A percentile compares a stretch with the other conserved stretches of the same genome.
Conservation (phyloP, 2,113 vertebrate species). For the Dicentrarchus labrax region DNA sequence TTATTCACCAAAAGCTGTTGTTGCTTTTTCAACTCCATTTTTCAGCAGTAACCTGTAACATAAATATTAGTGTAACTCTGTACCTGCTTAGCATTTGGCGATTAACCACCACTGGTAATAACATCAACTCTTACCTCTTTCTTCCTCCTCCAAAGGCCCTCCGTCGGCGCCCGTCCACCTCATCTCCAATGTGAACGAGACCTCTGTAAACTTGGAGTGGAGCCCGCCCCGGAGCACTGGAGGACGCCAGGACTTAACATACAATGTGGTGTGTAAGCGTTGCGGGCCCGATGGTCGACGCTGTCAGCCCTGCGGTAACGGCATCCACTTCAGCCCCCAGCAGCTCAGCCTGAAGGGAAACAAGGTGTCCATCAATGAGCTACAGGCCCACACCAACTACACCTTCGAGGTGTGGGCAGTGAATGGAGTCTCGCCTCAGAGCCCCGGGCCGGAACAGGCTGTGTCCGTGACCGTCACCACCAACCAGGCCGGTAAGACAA, state of each 20-base stretch:
- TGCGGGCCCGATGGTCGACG: conserved; percentile 88
- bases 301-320: conserved; percentile 93
- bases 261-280: conserved; percentile 95
- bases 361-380: conserved; percentile 95
- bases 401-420: conserved; percentile 98
- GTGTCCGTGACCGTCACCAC: conserved; percentile 97
- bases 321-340: conserved; percentile 95
- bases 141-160: conserved; percentile 85
- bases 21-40: not conserved
- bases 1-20: not conserved
- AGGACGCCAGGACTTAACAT: conserved; percentile 94
- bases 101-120: not conserved
- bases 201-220: conserved; percentile 98
- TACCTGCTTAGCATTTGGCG: not conserved
- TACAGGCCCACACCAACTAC: conserved; percentile 98
- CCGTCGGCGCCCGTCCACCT: conserved; percentile 94
- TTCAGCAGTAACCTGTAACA: not conserved
- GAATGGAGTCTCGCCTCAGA: conserved; percentile 95
- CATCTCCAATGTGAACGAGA: conserved; percentile 99
- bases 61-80: conserved; percentile 1
- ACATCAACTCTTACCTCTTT: not conserved
- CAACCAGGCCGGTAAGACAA: conserved; percentile 95
- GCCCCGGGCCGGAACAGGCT: conserved; percentile 92
- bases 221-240: conserved; percentile 91
- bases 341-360: conserved; percentile 91